A percentile compares a stretch with the other conserved stretches of the same genome.
Conservation (phyloP, 2,113 vertebrate genomes). For the Otis tarda region DNA sequence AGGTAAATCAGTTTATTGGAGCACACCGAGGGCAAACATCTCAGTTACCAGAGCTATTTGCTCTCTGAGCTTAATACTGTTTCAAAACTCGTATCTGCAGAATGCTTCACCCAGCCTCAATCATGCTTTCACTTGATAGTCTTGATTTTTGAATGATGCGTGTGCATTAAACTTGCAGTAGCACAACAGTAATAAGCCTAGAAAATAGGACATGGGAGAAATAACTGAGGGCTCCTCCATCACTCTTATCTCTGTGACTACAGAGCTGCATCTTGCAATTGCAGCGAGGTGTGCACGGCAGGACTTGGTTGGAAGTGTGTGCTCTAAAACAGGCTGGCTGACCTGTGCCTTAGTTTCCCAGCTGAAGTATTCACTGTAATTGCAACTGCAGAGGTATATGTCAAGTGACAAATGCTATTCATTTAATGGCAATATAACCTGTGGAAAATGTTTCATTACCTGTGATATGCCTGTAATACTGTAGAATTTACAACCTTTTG, state of each 20-base stretch:
- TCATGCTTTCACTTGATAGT: background rate
- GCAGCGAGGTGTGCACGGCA: background rate
- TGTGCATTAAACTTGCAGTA: background rate
- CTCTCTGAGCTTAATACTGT: conserved; percentile 65
- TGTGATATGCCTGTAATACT: background rate
- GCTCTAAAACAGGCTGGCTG: background rate
- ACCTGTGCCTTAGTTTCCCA: background rate
- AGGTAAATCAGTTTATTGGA: conserved; percentile 69
- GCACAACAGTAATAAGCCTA: background rate
- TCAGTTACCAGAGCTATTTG: conserved; percentile 75
- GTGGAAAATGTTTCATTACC: background rate
- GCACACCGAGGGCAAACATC: conserved; percentile 69
- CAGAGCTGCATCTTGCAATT: background rate
- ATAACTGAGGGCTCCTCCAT: background rate
- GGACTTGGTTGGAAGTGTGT: accelerated
- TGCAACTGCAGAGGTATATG: background rate
- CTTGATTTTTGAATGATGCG: background rate
- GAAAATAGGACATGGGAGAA: background rate
- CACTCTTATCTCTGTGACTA: background rate
- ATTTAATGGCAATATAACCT: background rate
- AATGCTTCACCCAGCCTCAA: background rate
- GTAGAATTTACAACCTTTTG: background rate
- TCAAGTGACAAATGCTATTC: background rate
- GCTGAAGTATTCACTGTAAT: background rate
- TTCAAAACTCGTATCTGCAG: conserved; percentile 61